Conservation (phyloP, 2,113 vertebrate genomes). For the Microcebus murinus region DNA sequence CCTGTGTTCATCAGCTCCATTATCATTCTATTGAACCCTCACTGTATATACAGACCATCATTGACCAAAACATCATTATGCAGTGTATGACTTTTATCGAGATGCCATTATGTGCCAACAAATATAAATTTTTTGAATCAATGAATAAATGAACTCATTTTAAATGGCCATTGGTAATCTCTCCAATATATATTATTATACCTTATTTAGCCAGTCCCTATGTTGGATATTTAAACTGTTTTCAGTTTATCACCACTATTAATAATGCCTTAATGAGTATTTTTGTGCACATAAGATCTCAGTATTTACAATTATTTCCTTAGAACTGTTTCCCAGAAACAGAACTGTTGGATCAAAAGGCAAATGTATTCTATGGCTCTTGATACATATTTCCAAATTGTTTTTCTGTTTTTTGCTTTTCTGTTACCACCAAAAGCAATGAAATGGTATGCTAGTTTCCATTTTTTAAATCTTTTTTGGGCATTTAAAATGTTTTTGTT, state of each 20-base stretch:
- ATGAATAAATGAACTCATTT: background rate
- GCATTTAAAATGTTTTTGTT: background rate
- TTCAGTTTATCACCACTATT: background rate
- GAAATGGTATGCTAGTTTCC: background rate
- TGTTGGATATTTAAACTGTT: background rate
- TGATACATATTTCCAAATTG: background rate
- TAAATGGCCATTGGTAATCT: slow-evolving; percentile 7
- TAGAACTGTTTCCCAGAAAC: slow-evolving; percentile 31
- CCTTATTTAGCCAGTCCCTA: background rate
- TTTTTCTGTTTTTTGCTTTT: background rate
- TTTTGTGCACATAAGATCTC: background rate
- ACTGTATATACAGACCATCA: no score
- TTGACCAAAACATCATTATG: background rate
- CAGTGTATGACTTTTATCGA: background rate
- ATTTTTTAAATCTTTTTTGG: background rate
- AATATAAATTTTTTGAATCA: background rate
- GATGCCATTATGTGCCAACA: background rate
- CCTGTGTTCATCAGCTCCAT: background rate
- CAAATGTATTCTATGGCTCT: background rate
- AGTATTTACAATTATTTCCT: slow-evolving; percentile 6
- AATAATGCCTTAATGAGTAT: background rate
- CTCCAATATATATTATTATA: background rate
- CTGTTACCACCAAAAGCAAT: background rate
- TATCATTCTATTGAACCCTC: background rate
- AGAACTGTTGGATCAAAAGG: slow-evolving; percentile 18